Conservation (phyloP, 2,797 vertebrate genomes). For the Enteromius argenteus region DNA sequence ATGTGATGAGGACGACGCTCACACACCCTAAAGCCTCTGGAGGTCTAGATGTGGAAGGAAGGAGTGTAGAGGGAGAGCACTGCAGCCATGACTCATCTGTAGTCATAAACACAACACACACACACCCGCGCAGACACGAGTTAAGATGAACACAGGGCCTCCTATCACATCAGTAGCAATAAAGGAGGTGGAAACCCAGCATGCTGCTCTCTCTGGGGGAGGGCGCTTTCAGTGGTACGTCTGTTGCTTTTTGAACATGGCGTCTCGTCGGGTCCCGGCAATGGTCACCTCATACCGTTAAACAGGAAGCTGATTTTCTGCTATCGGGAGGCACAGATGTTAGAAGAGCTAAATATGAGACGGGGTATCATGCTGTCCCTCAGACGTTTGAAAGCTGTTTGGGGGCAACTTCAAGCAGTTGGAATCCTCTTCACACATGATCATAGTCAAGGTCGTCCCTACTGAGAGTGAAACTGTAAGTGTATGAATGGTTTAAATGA, state of each 20-base stretch:
- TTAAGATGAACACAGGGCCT: slow-evolving; percentile 17
- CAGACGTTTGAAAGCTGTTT: slow-evolving; percentile 31
- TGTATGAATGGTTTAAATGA: slow-evolving; percentile 29
- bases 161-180: background rate
- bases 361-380: slow-evolving; percentile 25
- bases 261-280: background rate
- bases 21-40: slow-evolving; percentile 20
- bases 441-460: slow-evolving; percentile 33
- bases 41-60: slow-evolving; percentile 30
- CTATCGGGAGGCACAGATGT: slow-evolving; percentile 31
- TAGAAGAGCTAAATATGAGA: slow-evolving; percentile 15
- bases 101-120: slow-evolving; percentile 33
- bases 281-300: background rate
- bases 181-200: slow-evolving; percentile 11
- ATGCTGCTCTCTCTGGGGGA: background rate
- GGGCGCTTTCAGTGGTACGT: background rate
- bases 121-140: slow-evolving; percentile 4
- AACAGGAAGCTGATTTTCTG: slow-evolving; percentile 15
- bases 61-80: slow-evolving; percentile 27
- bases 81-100: slow-evolving; percentile 48
- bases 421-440: slow-evolving; percentile 22
- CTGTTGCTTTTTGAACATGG: slow-evolving; percentile 5
- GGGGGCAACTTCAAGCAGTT: slow-evolving; percentile 6
- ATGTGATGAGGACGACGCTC: background rate
- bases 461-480: slow-evolving; percentile 15